Base-by-base conservation (phyloP, 2,797 vertebrate species). In the Falco rusticolus region DNA sequence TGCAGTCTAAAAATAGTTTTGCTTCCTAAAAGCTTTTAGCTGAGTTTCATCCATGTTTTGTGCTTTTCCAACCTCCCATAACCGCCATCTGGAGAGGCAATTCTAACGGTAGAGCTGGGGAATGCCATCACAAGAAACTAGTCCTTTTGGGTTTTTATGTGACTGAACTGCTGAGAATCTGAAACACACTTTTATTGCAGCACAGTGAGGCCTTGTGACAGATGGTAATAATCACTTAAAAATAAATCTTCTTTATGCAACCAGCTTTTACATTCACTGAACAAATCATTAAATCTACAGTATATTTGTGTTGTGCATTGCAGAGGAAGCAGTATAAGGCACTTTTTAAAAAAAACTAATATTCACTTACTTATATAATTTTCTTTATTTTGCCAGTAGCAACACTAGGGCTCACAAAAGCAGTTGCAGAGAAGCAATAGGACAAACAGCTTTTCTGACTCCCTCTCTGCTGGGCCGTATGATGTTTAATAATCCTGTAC, bases 171-270 rank as follows among this genome's bases (percentile, higher is more conserved):
- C 79, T 92, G 68, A 87, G 72, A 91, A 93, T 93, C 91, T 91
- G 72, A 93, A 96, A 84, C 76, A 61, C n/a, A 17, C 50, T 96
- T 94, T 87, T 88, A 95, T n/a, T 90, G 93, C 85, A 84, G 74
- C 80, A 90, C 76, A 94, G 82, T 92, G 89, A 93, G 97, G 92
- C n/a, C 69, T 81, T 93, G 84, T 87, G 94, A 95, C 96, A 97
- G 97, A 97, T 94, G 94, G 94, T 66, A 96, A 95, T 96, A 95
- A 96, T 96, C 90, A 91, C 91, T 91, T 91, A 66, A 89, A 88
- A 93, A 88, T 91, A 90, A 93, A 95, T 92, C 89, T 91, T 87
- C 69, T 94, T 93, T 96, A 94, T 81, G 89, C 87, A 95, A 94
- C 82, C 79, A 90, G 89, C 18, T 93, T 91, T 93, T 93, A 89